phyloP scores from a whole-genome alignment of 2,113 vertebrate genomes.

The Setophaga petechia region DNA sequence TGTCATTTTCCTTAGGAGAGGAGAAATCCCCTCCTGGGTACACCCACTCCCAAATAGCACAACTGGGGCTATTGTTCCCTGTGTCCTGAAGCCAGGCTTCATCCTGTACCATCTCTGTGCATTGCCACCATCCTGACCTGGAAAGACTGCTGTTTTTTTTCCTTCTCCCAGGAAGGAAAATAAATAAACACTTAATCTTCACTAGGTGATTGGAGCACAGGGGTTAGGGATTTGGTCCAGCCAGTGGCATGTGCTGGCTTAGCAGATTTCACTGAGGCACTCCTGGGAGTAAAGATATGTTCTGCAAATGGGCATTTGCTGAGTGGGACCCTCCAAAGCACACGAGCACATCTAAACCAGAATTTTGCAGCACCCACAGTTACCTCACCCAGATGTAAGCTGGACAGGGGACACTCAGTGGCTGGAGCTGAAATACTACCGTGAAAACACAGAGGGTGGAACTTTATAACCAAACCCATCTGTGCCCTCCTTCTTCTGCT shows the following conservation, averaged over 20 bases:
- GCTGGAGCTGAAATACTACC: neutral
- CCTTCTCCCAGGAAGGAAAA: neutral
- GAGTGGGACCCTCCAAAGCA: neutral
- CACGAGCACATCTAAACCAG: accelerated
- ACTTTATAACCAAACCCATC: neutral
- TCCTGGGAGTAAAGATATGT: neutral
- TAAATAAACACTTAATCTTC: neutral
- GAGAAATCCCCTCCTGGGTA: constrained; percentile 27
- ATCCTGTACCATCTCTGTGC: neutral
- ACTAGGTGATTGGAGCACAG: neutral
- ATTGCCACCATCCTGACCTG: neutral
- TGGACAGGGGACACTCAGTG: neutral
- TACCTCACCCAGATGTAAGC: neutral
- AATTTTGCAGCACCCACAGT: neutral
- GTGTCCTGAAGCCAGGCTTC: neutral
- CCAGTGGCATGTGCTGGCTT: neutral
- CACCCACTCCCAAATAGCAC: neutral
- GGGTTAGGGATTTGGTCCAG: neutral
- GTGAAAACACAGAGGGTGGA: neutral
- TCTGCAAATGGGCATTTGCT: neutral
- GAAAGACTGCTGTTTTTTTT: neutral
- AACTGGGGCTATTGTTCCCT: neutral
- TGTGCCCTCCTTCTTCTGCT: neutral
- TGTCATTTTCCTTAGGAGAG: neutral
- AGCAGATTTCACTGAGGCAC: neutral